These are phyloP conservation scores for Gasterosteus nipponicus DNA, from an alignment of 2,113 vertebrate genomes.

Conservation along the genomic window DNA sequence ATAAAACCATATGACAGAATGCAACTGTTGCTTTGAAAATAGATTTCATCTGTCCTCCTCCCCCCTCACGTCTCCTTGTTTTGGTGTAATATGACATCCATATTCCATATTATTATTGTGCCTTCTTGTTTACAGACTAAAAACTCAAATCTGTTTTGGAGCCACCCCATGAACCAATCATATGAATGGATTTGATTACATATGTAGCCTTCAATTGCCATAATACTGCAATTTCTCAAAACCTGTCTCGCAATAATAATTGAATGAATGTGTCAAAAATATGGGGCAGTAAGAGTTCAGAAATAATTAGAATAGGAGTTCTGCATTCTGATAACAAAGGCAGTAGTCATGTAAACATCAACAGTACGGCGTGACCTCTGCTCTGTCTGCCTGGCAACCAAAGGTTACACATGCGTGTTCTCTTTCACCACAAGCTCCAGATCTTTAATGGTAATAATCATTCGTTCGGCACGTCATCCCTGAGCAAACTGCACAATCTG, in stretches of 20 bases:
- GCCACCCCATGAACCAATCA: not conserved
- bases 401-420: not conserved
- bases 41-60: not conserved
- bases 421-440: slow-evolving; percentile 12
- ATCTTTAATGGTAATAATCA: slow-evolving; percentile 21
- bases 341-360: slow-evolving; percentile 33
- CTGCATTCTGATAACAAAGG: slow-evolving; percentile 24
- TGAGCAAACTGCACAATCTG: slow-evolving; percentile 61
- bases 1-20: not conserved
- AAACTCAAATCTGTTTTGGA: not conserved
- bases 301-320: slow-evolving; percentile 14
- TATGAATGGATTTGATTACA: not conserved
- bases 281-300: slow-evolving; percentile 13
- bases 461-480: slow-evolving; percentile 64
- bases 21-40: not conserved
- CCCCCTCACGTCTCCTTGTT: not conserved
- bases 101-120: not conserved
- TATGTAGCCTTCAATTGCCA: not conserved
- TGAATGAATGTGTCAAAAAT: not conserved
- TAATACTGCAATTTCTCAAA: not conserved
- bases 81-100: not conserved
- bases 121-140: not conserved
- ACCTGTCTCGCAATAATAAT: not conserved
- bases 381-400: slow-evolving; percentile 32
- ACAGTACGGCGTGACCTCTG: slow-evolving; percentile 26